A percentile compares a stretch with the other conserved stretches of the same genome.
These are phyloP conservation scores for Crocuta crocuta DNA, from an alignment of 2,113 vertebrate species.

Conservation along the genomic window DNA sequence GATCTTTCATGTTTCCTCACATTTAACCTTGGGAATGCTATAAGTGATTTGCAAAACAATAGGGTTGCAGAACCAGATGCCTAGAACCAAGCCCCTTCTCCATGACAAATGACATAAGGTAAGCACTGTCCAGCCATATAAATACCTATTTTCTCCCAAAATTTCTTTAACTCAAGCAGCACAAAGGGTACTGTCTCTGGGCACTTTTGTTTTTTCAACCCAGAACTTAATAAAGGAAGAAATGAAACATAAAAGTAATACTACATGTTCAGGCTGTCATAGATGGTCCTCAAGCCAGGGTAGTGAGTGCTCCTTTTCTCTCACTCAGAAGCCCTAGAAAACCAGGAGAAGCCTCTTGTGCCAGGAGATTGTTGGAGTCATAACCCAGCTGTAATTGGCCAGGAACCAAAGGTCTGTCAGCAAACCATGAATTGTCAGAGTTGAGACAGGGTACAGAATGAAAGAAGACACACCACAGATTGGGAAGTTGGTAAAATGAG, in stretches of 20 bases:
- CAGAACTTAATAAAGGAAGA: neutral
- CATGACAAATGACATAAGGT: neutral
- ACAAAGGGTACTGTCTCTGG: neutral
- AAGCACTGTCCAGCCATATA: neutral
- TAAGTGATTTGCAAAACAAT: neutral
- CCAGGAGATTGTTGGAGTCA: neutral
- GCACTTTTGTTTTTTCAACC: neutral
- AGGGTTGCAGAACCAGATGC: neutral
- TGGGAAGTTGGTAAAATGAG: constrained; percentile 33
- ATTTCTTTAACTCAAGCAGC: neutral
- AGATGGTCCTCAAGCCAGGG: neutral
- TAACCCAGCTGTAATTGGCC: neutral
- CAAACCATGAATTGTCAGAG: constrained; percentile 32
- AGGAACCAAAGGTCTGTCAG: constrained; percentile 6
- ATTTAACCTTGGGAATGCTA: neutral
- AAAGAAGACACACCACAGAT: constrained; percentile 42
- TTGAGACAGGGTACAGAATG: neutral
- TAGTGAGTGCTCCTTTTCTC: neutral
- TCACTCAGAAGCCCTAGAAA: neutral
- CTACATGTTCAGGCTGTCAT: neutral
- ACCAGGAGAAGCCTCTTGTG: neutral
- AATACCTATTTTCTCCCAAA: neutral
- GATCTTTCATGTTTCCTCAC: neutral
- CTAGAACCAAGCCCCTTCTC: neutral
- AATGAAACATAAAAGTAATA: neutral